Evolutionary conservation across 2,113 vertebrate genomes (phyloP).

Genomic region (Pteropus alecto): DNA sequence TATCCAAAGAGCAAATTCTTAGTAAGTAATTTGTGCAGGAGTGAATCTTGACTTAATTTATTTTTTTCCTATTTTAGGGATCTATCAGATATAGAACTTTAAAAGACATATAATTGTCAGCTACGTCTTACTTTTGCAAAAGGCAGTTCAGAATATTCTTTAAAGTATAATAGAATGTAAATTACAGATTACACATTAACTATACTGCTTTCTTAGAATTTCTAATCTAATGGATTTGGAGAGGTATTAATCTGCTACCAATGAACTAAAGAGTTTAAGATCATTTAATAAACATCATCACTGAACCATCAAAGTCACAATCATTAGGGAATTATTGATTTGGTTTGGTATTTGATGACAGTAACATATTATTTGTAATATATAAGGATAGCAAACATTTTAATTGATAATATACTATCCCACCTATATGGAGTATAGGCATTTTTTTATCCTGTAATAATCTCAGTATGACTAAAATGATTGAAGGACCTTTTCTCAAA

Average conservation of each 20-base stretch:
- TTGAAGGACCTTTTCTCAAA: neutral
- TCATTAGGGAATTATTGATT: neutral
- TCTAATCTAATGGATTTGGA: neutral
- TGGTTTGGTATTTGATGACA: neutral
- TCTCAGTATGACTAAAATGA: neutral
- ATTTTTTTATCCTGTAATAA: neutral
- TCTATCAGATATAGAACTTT: slow-evolving; percentile 17
- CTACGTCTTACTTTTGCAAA: slow-evolving; percentile 38
- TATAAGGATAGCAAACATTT: neutral
- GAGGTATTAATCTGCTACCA: neutral
- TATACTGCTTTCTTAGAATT: slow-evolving; percentile 23
- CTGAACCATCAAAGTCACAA: neutral
- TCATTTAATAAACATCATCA: neutral
- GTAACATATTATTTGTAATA: neutral
- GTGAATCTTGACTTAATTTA: neutral
- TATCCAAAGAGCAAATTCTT: slow-evolving; percentile 20
- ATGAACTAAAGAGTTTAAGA: neutral
- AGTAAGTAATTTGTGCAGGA: neutral
- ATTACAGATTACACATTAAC: neutral
- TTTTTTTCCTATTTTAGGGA: slow-evolving; percentile 12
- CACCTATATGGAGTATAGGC: neutral
- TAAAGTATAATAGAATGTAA: slow-evolving; percentile 26
- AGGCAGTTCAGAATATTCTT: slow-evolving; percentile 19
- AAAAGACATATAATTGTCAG: slow-evolving; percentile 36
- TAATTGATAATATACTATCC: neutral